Evolutionary conservation across 2,888 invertebrate genomes (phyloP), one percentile per base, ranked within the genome.

Genomic region (Lepeophtheirus nordmannii): DNA sequence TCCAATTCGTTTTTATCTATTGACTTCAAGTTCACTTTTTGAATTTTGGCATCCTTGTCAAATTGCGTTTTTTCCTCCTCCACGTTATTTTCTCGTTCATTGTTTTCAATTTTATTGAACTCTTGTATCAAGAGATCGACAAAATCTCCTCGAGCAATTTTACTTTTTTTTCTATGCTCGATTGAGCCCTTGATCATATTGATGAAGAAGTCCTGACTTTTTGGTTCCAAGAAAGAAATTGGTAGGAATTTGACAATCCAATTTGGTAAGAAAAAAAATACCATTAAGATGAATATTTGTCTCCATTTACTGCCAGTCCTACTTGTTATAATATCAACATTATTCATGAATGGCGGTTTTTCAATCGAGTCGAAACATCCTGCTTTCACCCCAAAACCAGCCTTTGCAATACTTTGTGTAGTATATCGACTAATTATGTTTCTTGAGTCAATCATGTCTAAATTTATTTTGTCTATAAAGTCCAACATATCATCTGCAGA

Each of bases 1-100:
- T 63, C 63, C 1, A 63, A 22, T 38, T 63, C 63, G 20, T 63
- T 20, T 10, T 63, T 53, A 20, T 17, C 12, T 1, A 63, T 17
- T 20, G 11, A n/a, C 7, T 22, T 17, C n/a, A 61, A 61, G 17
- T n/a, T 14, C 12, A 12, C 10, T 22, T 12, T 20, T n/a, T 61
- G 20, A 11, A 40, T 14, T 40, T 62, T 30, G 14, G 39, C 62
- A 14, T 62, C 62, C n/a, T 62, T 11, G n/a, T 41, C 40, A 17
- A 20, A 40, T 62, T 39, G 39, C 10, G 38, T 20, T 20, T 10
- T 1, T 14, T 62, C 39, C 1, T 38, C n/a, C n/a, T 37, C 60
- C 30, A 30, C 7, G 30, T 30, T 30, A 30, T 30, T 30, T 30
- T 30, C 7, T 30, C 7, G 30, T 30, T 30, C 30, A 7, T 5